Evolutionary conservation across 2,113 vertebrate species (phyloP), one percentile per base, ranked within the genome.

Genomic region (Forbesichthys papilliferus): DNA sequence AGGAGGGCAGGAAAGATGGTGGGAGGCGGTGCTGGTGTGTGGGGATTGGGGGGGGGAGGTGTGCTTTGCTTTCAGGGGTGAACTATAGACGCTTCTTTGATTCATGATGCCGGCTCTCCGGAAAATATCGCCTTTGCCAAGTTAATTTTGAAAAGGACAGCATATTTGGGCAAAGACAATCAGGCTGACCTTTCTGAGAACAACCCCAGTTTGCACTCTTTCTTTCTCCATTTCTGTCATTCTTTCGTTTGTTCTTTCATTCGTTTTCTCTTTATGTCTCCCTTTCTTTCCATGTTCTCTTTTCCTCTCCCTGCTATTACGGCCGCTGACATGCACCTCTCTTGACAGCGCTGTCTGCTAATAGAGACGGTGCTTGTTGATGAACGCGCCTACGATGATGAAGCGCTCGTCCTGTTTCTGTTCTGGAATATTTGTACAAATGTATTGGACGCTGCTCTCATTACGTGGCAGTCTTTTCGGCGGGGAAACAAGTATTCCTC

Each of bases 81-180:
- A 92, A 90, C 90, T 91, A 85, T 87, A 87, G 87, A 87, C 34
- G 79, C 80, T 72, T 81, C 87, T 88, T 89, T 92, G 92, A 93
- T 93, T 92, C 92, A 92, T 90, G 89, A 92, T 84, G 86, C 85
- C 33, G 83, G 85, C 87, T 89, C 89, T 89, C 88, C 89, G 89
- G 89, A 88, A 91, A 92, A 92, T 91, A 91, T 91, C 89, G 85
- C 86, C 90, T 90, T 89, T 89, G 89, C 90, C 87, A 86, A 92
- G 92, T 90, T 92, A 86, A 93, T 92, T 92, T 90, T 92, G 90
- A 91, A 93, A 93, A 93, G 92, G 91, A 90, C 92, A 93, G 90
- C 90, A 91, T 91, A 92, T 93, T 92, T 91, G 90, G 88, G 84
- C 84, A 89, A 85, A 92, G 90, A 90, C 90, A 93, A 93, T 90